Conservation (phyloP, 2,888 invertebrate species). For the Caenorhabditis sp. region DNA sequence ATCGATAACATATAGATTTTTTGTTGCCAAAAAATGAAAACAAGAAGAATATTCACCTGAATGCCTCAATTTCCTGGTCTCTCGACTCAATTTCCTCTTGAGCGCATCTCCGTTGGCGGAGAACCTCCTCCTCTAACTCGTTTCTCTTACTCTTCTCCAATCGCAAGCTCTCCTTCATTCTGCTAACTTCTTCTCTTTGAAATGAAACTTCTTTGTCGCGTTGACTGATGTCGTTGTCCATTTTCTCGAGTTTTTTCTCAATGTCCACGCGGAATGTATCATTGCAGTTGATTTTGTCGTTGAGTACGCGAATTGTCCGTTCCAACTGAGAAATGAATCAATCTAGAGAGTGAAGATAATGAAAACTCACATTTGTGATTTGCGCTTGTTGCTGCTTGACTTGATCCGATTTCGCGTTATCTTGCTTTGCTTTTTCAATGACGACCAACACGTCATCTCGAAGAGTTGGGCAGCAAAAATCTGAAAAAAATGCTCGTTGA, state of each 20-base stretch:
- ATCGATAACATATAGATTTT: background rate
- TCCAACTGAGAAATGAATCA: slow-evolving; percentile 37
- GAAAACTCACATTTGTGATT: slow-evolving; percentile 26
- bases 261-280: slow-evolving; percentile 43
- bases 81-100: slow-evolving; percentile 58
- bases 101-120: slow-evolving; percentile 44
- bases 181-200: slow-evolving; percentile 49
- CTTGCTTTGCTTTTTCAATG: slow-evolving; percentile 46
- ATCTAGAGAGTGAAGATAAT: background rate
- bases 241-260: slow-evolving; percentile 30
- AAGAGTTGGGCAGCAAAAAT: slow-evolving; percentile 51
- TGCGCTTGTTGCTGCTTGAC: slow-evolving; percentile 45
- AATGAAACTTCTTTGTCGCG: slow-evolving; percentile 16
- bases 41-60: slow-evolving; percentile 1
- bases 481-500: slow-evolving; percentile 11
- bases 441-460: slow-evolving; percentile 39
- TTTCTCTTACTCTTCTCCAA: slow-evolving; percentile 50
- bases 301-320: slow-evolving; percentile 34
- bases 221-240: slow-evolving; percentile 30
- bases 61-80: slow-evolving; percentile 62
- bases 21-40: too few relatives aligned
- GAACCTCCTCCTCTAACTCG: slow-evolving; percentile 59
- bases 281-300: slow-evolving; percentile 54
- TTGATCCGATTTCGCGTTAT: slow-evolving; percentile 50
- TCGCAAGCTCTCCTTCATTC: slow-evolving; percentile 35